phyloP scores from a whole-genome alignment of 2,888 invertebrate species.

The Brachycybe producta region DNA sequence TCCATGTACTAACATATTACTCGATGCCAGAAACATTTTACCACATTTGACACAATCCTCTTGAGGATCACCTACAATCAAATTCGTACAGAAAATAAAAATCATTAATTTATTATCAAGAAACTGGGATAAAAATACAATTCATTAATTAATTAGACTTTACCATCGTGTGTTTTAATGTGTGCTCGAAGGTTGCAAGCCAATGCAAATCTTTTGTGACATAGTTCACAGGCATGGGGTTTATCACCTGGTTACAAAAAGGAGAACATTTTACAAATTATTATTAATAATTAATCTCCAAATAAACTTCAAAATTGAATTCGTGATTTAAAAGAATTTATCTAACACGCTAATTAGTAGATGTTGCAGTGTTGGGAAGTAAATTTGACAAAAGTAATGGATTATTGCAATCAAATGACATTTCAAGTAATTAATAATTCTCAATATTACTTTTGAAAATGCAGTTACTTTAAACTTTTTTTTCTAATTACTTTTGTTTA shows the following conservation, averaged over 20 bases:
- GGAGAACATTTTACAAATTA: neutral
- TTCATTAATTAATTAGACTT: conserved; percentile 16
- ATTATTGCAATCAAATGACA: too few relatives aligned
- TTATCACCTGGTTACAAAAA: conserved; percentile 49
- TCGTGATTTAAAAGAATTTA: neutral
- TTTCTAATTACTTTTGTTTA: too few relatives aligned
- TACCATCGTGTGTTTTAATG: conserved; percentile 59
- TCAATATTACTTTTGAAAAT: too few relatives aligned
- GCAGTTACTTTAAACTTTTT: too few relatives aligned
- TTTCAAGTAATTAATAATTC: too few relatives aligned
- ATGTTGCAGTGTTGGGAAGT: too few relatives aligned
- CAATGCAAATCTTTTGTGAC: conserved; percentile 56
- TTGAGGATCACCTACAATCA: conserved; percentile 43
- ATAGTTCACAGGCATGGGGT: conserved; percentile 56
- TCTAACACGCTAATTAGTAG: too few relatives aligned
- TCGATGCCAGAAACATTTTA: conserved; percentile 38
- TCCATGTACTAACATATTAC: conserved; percentile 20
- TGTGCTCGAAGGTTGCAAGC: conserved; percentile 59
- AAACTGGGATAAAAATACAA: conserved; percentile 5
- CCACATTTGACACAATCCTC: conserved; percentile 47
- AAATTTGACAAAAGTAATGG: too few relatives aligned
- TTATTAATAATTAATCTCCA: neutral
- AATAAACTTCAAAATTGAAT: neutral
- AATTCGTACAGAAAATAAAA: conserved; percentile 2
- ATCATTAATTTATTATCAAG: neutral